These are phyloP conservation scores for Athalia circularis DNA, from an alignment of 2,888 invertebrate species.

Conservation along the genomic window DNA sequence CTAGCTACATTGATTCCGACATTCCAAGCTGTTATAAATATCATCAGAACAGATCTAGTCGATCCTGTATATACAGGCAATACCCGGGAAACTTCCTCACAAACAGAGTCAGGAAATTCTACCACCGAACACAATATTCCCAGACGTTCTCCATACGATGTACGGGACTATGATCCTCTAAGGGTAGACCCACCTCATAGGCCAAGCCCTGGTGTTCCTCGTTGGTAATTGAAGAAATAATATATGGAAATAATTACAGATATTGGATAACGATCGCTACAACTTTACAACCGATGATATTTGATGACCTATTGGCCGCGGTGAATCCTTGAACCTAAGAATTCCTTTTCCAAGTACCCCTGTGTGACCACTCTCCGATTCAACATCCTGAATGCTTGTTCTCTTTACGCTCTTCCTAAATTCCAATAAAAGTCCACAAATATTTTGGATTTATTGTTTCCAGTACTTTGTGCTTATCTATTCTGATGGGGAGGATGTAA, in stretches of 20 bases:
- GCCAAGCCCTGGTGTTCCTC: slow-evolving; percentile 45
- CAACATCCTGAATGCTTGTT: no score
- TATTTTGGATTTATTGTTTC: not conserved
- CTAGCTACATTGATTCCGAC: slow-evolving; percentile 81
- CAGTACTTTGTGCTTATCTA: not conserved
- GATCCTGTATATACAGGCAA: slow-evolving; percentile 77
- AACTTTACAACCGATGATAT: not conserved
- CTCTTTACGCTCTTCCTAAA: no score
- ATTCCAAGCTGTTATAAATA: slow-evolving; percentile 79
- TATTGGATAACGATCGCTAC: not conserved
- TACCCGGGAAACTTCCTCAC: slow-evolving; percentile 73
- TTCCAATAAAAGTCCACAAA: not conserved
- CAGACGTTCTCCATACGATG: not conserved
- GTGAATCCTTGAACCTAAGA: no score
- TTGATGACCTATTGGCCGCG: no score
- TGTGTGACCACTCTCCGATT: no score
- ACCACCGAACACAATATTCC: slow-evolving; percentile 45
- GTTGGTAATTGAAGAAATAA: slow-evolving; percentile 57
- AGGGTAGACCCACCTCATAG: slow-evolving; percentile 54
- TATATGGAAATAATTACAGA: slow-evolving; percentile 51
- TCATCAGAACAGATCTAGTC: slow-evolving; percentile 80
- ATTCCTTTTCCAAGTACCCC: no score
- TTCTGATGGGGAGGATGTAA: not conserved
- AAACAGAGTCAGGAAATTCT: slow-evolving; percentile 75
- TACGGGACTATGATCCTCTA: slow-evolving; percentile 55